phyloP scores from a whole-genome alignment of 2,888 invertebrate species.

The Allacma fusca region DNA sequence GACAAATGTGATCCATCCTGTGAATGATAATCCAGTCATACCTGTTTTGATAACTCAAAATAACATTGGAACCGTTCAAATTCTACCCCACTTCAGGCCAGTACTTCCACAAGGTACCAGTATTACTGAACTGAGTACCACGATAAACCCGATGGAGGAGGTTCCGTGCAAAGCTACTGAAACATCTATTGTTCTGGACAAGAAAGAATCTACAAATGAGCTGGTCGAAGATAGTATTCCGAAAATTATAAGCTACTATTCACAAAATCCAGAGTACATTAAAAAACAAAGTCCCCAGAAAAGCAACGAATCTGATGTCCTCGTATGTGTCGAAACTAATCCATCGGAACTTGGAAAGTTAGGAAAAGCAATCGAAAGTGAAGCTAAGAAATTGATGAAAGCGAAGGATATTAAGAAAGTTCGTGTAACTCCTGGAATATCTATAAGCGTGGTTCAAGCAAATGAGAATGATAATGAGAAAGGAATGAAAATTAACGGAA shows the following conservation, averaged over 20 bases:
- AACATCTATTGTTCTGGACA: too few relatives aligned
- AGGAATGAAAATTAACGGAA: too few relatives aligned
- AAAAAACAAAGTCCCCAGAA: conserved; percentile 16
- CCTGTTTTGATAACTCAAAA: neutral
- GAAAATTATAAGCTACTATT: neutral
- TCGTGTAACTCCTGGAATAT: too few relatives aligned
- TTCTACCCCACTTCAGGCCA: neutral
- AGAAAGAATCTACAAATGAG: neutral
- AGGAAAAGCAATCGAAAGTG: too few relatives aligned
- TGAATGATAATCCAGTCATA: neutral
- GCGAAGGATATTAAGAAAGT: too few relatives aligned
- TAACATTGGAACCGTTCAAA: neutral
- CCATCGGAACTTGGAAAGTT: neutral
- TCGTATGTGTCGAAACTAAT: neutral
- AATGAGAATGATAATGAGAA: too few relatives aligned
- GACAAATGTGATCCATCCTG: neutral
- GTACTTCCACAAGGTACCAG: neutral
- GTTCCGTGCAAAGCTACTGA: too few relatives aligned
- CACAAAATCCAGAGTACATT: conserved; percentile 14
- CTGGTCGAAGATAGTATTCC: neutral
- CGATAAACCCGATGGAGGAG: neutral
- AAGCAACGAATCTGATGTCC: neutral
- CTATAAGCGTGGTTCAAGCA: too few relatives aligned
- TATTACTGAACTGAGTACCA: neutral
- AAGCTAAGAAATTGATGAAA: too few relatives aligned